Conservation (phyloP, 2,888 invertebrate species). For the Polyommatus icarus region DNA sequence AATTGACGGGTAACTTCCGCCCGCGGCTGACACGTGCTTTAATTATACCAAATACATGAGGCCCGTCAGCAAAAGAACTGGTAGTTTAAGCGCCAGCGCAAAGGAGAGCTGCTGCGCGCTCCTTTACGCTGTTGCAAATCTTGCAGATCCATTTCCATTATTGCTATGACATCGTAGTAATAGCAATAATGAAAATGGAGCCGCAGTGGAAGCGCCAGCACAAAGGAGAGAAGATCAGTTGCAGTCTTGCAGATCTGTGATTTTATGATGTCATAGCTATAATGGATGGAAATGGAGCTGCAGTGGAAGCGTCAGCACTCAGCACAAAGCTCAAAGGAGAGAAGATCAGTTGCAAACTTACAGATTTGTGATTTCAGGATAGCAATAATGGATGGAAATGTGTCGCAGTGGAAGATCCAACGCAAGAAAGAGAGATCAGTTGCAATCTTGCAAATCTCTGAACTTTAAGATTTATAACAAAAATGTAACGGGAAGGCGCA, state of each 20-base stretch:
- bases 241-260: background rate
- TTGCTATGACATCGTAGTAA: too few relatives aligned
- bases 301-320: background rate
- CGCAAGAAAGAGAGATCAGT: background rate
- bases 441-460: background rate
- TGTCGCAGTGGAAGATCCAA: background rate
- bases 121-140: background rate
- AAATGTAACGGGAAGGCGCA: too few relatives aligned
- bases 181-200: too few relatives aligned
- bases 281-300: too few relatives aligned
- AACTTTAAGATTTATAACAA: too few relatives aligned
- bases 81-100: background rate
- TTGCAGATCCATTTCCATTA: background rate
- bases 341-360: background rate
- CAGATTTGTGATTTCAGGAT: background rate
- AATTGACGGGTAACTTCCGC: conserved; percentile 75
- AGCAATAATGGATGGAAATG: too few relatives aligned
- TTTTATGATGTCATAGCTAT: too few relatives aligned
- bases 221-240: background rate
- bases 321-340: background rate
- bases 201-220: background rate
- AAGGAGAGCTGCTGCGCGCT: background rate
- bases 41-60: conserved; percentile 45
- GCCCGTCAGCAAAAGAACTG: background rate
- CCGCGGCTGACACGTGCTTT: conserved; percentile 61